Evolutionary conservation across 2,797 vertebrate genomes (phyloP), one percentile per base, ranked within the genome.

Genomic region (Lepilemur ruficaudatus): DNA sequence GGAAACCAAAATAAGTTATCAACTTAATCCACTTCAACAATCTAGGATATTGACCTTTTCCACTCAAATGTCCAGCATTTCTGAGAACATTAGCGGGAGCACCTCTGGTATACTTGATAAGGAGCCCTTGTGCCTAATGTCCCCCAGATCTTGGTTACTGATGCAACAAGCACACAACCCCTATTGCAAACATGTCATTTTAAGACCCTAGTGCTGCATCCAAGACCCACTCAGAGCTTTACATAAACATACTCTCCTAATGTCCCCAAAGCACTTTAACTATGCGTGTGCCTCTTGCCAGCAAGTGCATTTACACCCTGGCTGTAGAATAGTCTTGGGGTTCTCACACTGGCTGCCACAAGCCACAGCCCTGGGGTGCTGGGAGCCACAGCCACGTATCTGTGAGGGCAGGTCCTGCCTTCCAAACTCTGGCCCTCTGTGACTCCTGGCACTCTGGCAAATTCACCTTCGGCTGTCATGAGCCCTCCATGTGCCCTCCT

Each of bases 181-280:
- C 28, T 93, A 96, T 97, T 88, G 6, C 89, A 96, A 97, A 96
- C 94, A 61, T 95, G 81, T 93, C 92, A 76, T 75, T 52, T 61
- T 92, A 81, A 96, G 87, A 95, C 78, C 82, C 95, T 80, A 41
- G 61, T 75, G 32, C 0, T 23, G 20, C 73, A 65, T 82, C 98
- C 97, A 98, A 98, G 96, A 94, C 98, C 89, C 95, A 85, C 93
- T 97, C 88, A 78, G 50, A 93, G 86, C 80, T 92, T 98, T 96
- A 93, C 82, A 96, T 98, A 98, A 98, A 98, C 98, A 97, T 97
- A 57, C 92, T 98, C 96, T 97, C 86, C 95, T 97, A 98, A 98
- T 91, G 93, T 97, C 90, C 96, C 95, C 59, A 87, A 97, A 97
- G 96, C 87, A 97, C 96, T 98, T 98, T 97, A 98, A 98, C 98